Evolutionary conservation across 2,888 invertebrate species (phyloP).

Genomic region (Fissipunctia ypsillon): DNA sequence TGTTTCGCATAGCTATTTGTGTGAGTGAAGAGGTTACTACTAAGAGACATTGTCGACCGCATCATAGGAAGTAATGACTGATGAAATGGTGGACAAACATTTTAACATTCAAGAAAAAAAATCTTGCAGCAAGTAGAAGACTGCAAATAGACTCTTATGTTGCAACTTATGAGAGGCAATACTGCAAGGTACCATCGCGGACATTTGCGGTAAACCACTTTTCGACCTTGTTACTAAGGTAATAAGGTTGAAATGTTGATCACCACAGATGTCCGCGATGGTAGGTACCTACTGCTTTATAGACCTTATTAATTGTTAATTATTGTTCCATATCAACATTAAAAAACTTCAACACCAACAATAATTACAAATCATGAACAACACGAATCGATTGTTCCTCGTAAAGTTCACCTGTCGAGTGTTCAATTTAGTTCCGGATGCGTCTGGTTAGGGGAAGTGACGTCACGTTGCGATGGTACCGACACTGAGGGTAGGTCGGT

Average conservation of each 20-base stretch:
- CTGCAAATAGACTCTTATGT: neutral
- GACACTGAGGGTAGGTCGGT: conserved; percentile 29
- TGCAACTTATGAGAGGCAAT: neutral
- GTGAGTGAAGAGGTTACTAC: neutral
- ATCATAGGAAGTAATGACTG: neutral
- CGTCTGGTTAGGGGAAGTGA: conserved; percentile 63
- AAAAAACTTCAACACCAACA: conserved; percentile 38
- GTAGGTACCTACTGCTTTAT: neutral
- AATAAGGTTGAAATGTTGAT: no score
- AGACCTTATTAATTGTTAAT: neutral
- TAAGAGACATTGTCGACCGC: neutral
- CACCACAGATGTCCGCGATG: no score
- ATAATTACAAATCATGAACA: conserved; percentile 33
- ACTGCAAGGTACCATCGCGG: no score
- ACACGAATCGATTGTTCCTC: conserved; percentile 50
- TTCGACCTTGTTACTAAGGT: no score
- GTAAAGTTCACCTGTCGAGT: conserved; percentile 56
- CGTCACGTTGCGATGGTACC: conserved; percentile 53
- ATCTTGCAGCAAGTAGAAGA: neutral
- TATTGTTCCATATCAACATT: conserved; percentile 25
- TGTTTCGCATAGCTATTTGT: neutral
- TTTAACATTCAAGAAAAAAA: neutral
- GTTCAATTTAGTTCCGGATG: conserved; percentile 68
- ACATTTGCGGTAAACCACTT: no score
- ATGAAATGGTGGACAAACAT: neutral